Base-by-base conservation (phyloP, 2,113 vertebrate genomes). In the Takifugu bimaculatus region DNA sequence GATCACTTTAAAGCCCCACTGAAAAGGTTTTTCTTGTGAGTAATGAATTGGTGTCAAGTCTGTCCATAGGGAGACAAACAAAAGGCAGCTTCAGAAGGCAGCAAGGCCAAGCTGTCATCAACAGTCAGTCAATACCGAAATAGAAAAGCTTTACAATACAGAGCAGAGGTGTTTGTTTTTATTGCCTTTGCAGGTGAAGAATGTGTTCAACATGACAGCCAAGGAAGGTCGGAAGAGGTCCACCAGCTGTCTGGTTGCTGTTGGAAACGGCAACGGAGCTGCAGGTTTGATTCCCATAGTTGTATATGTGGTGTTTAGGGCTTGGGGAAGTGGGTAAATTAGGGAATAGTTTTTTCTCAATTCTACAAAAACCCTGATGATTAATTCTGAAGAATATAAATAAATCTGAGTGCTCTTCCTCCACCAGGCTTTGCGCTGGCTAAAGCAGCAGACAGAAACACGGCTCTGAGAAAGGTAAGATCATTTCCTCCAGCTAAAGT, bases 141-240 rank as follows among this genome's bases (percentile, higher is more conserved):
- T 6, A 35, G 9, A 35, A 35, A 4, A 35, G 28, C 5, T 29
- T 29, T 11, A 39, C 12, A 1, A 43, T 13, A 13, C 42, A 15
- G 14, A 15, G 45, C 6, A 15, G 45, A 48, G 13, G 45, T 48
- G 4, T 5, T 48, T 14, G 45, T 25, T 13, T 48, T 26, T 29
- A 0, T 54, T 58, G 59, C 63, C 57, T 20, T 75, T 75, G n/a
- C 75, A 99, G 97, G 83, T 98, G 65, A 97, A 93, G 89, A 94
- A 70, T 54, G 97, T 98, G 60, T 97, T 95, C 77, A 94, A 92
- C 80, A 98, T 99, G 95, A 99, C 94, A 0, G 94, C 93, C 55
- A 98, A 93, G 57, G 97, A 99, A 68, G 96, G 97, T 79, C 92
- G 96, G 60, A 98, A 91, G 82, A 94, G 85, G 52, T 93, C 94